Base-by-base conservation (phyloP, 92 coral and sea anemone genomes). In the Porites lobata region DNA sequence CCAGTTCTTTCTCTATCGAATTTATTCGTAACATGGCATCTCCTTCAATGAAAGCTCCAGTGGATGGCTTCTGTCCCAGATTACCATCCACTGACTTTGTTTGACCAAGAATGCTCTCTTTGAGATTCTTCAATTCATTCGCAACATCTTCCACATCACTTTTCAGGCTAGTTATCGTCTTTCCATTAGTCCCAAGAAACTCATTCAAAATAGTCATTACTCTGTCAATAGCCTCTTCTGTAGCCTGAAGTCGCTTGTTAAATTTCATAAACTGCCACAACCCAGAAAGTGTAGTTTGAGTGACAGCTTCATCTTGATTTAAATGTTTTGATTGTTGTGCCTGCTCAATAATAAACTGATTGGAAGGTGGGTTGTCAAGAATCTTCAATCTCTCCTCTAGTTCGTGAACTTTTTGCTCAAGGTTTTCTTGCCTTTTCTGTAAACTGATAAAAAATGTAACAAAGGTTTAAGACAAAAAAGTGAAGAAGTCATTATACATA, bases 251-350 rank as follows among this genome's bases (percentile, higher is more conserved):
- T 24, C 99, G 79, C 14, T 96, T 91, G 83, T 94, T 89, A 3
- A 95, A 77, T 82, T 94, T 97, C 98, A 97, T 95, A 66, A 94
- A 92, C 92, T 97, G 96, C 99, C 99, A 97, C 80, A 95, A 91
- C 38, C 96, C 95, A 26, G 96, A 87, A 14, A 97, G 92, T 4
- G 88, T 63, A 65, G 78, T 93, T 52, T 95, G 95, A 18, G 58
- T 32, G 38, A 22, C 38, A n/a, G 29, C 66, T 8, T 50, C 81
- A 61, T 64, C 68, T 32, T 20, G 53, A 24, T 69, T 22, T 8
- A 79, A 32, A 7, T 66, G 3, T 18, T 21, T 90, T 14, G 85
- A 51, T 70, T 96, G 94, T 66, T 89, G 91, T 18, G 93, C 96
- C 62, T 89, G 89, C 24, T 86, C 90, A 43, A 94, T 94, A 63